Conservation (phyloP, 2,797 vertebrate species). For the Lepilemur ruficaudatus region DNA sequence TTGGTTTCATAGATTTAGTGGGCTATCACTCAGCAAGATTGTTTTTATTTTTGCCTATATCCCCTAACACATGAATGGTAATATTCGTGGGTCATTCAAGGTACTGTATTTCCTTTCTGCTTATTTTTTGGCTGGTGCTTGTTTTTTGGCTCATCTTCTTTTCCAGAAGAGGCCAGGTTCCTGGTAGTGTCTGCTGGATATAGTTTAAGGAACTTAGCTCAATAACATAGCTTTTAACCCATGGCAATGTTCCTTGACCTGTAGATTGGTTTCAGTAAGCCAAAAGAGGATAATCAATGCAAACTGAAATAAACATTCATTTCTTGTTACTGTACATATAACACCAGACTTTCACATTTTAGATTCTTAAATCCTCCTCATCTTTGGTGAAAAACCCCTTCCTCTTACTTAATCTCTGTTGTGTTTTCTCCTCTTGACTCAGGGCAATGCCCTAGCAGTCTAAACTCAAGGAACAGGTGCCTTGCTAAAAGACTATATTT, state of each 20-base stretch:
- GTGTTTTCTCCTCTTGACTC: slow-evolving; percentile 48
- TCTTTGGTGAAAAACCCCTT: slow-evolving; percentile 57
- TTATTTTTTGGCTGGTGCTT: not conserved
- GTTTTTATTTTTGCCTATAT: not conserved
- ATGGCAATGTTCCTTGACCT: slow-evolving; percentile 18
- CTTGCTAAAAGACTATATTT: slow-evolving; percentile 60
- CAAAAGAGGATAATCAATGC: not conserved
- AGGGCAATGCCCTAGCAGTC: slow-evolving; percentile 39
- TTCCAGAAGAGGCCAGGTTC: slow-evolving; percentile 21
- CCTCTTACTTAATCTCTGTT: not conserved
- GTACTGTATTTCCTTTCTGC: slow-evolving; percentile 41
- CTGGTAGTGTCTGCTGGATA: not conserved
- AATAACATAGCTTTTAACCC: slow-evolving; percentile 1
- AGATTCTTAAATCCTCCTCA: slow-evolving; percentile 33
- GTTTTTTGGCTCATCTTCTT: slow-evolving; percentile 6
- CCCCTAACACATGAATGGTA: not conserved
- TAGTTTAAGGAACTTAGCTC: slow-evolving; percentile 21
- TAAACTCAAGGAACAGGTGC: slow-evolving; percentile 61
- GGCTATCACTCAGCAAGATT: slow-evolving; percentile 2
- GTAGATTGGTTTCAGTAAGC: slow-evolving; percentile 23
- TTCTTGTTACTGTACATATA: slow-evolving; percentile 26
- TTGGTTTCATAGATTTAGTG: not conserved
- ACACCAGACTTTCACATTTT: slow-evolving; percentile 30
- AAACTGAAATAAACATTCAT: slow-evolving; percentile 21
- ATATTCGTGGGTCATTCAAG: slow-evolving; percentile 14